A percentile compares a stretch with the other conserved stretches of the same genome.
Evolutionary conservation across 2,888 invertebrate species (phyloP).

Genomic region (Cepaea hortensis): DNA sequence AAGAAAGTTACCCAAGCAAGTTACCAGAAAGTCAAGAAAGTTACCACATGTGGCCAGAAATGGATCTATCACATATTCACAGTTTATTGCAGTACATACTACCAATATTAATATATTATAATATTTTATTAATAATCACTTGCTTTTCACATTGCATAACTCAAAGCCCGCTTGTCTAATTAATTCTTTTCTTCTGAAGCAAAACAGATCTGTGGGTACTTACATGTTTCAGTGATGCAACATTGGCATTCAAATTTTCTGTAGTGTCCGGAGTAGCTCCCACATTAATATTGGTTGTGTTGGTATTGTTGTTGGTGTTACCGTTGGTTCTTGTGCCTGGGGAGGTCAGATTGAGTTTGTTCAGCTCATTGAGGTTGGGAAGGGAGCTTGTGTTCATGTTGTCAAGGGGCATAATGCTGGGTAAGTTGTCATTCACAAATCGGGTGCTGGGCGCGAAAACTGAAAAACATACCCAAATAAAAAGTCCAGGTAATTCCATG

Average conservation of each 20-base stretch:
- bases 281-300: neutral
- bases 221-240: neutral
- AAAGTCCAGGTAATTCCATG: neutral
- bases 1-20: no score
- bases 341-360: slow-evolving; percentile 10
- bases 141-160: no score
- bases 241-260: slow-evolving; percentile 5
- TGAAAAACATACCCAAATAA: neutral
- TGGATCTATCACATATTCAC: no score
- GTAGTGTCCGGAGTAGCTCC: slow-evolving; percentile 17
- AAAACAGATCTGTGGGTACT: neutral
- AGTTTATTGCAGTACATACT: no score
- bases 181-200: no score
- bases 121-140: no score
- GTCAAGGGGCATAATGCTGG: slow-evolving; percentile 13
- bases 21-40: no score
- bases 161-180: no score
- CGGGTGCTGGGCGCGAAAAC: neutral
- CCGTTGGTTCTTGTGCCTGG: neutral
- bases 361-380: slow-evolving; percentile 15
- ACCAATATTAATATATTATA: no score
- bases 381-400: neutral
- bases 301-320: slow-evolving; percentile 24
- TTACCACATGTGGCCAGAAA: no score
- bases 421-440: neutral